A percentile compares a stretch with the other conserved stretches of the same genome.
phyloP scores from a whole-genome alignment of 2,797 vertebrate genomes.

The Halcyon leucocephala region DNA sequence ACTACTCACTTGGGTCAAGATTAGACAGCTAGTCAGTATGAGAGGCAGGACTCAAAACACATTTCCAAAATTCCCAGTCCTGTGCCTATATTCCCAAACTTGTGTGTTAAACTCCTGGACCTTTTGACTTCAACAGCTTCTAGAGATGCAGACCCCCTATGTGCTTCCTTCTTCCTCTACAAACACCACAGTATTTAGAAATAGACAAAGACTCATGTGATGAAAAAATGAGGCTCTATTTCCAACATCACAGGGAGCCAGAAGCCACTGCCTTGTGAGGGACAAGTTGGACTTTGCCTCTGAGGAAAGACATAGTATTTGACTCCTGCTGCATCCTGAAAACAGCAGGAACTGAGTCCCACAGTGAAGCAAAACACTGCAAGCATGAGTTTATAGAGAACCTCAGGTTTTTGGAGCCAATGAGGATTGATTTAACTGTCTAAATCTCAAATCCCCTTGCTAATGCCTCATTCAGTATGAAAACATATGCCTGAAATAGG shows the following conservation, averaged over 20 bases:
- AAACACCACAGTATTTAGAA: background rate
- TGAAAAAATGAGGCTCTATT: background rate
- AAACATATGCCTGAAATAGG: conserved; percentile 42
- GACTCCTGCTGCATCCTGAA: conserved; percentile 10
- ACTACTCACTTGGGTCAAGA: background rate
- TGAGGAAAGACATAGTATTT: conserved; percentile 19
- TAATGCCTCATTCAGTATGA: background rate
- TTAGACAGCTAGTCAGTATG: background rate
- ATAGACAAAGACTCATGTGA: background rate
- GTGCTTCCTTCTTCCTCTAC: background rate
- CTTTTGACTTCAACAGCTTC: background rate
- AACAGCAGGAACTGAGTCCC: conserved; percentile 9
- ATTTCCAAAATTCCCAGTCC: background rate
- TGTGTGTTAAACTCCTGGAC: background rate
- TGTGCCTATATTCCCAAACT: background rate
- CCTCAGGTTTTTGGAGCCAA: background rate
- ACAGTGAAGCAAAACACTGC: background rate
- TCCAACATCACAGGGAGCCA: background rate
- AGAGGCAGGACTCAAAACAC: background rate
- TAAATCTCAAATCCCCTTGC: background rate
- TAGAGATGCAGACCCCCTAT: background rate
- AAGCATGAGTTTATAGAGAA: background rate
- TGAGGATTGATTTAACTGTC: conserved; percentile 12
- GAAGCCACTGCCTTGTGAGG: background rate
- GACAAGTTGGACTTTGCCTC: background rate